These are phyloP conservation scores for Orthonevra nobilis DNA, from an alignment of 2,888 invertebrate species.

Conservation along the genomic window DNA sequence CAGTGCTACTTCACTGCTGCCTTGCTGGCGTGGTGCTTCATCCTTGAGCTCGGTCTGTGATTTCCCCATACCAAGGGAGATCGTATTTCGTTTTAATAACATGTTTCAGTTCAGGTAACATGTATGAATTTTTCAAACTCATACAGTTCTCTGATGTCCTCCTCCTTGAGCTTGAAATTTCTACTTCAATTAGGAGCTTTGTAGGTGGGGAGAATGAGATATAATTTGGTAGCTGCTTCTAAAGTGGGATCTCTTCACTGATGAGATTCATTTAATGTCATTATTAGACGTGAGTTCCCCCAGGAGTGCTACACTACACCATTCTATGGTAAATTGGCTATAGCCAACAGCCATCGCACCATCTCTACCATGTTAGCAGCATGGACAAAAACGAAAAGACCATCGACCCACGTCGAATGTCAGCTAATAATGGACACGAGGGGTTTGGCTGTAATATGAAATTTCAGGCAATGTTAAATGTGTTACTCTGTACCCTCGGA, in stretches of 20 bases:
- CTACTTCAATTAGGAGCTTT: constrained; percentile 39
- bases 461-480: constrained; percentile 54
- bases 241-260: constrained; percentile 57
- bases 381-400: constrained; percentile 36
- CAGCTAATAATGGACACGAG: constrained; percentile 54
- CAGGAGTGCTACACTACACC: constrained; percentile 56
- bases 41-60: constrained; percentile 17
- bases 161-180: constrained; percentile 36
- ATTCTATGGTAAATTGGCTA: constrained; percentile 63
- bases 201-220: constrained; percentile 37
- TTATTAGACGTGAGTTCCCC: constrained; percentile 66
- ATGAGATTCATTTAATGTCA: constrained; percentile 69
- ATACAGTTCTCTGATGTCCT: constrained; percentile 46
- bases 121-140: constrained; percentile 60
- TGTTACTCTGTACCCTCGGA: constrained; percentile 20
- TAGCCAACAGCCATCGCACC: constrained; percentile 34
- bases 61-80: constrained; percentile 15
- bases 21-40: background rate
- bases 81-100: constrained; percentile 66
- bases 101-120: constrained; percentile 66
- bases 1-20: background rate
- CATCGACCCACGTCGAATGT: constrained; percentile 49
- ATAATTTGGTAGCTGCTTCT: constrained; percentile 63
- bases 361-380: constrained; percentile 34
- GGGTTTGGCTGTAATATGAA: constrained; percentile 52